phyloP scores from a whole-genome alignment of 1,140 invertebrate genomes.

The Helicorthomorpha holstii region DNA sequence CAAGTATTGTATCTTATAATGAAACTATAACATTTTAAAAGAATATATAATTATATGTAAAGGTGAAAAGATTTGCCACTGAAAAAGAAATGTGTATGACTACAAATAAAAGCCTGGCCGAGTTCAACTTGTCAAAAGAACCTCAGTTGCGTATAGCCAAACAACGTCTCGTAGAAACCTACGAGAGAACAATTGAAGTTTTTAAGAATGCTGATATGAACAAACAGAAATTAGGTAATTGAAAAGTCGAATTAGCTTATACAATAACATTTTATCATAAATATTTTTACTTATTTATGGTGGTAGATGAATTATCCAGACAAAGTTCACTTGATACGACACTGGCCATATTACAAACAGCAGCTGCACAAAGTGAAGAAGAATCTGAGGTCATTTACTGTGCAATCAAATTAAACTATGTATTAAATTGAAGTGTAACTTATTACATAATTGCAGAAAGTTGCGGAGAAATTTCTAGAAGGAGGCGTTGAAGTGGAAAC shows the following conservation, averaged over 20 bases:
- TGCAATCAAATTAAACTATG: not conserved
- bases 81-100: slow-evolving; percentile 72
- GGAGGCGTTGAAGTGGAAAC: slow-evolving; percentile 52
- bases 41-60: slow-evolving; percentile 16
- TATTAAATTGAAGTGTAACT: not conserved
- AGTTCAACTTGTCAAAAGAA: slow-evolving; percentile 67
- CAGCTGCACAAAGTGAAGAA: slow-evolving; percentile 71
- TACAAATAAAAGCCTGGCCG: slow-evolving; percentile 66
- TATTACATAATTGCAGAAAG: slow-evolving; percentile 20
- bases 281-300: slow-evolving; percentile 12
- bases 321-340: slow-evolving; percentile 59
- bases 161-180: slow-evolving; percentile 43
- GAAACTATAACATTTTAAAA: not conserved
- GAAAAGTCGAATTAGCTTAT: slow-evolving; percentile 1
- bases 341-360: slow-evolving; percentile 61
- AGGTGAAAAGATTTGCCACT: slow-evolving; percentile 57
- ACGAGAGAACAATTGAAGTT: slow-evolving; percentile 44
- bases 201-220: slow-evolving; percentile 35
- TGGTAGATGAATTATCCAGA: slow-evolving; percentile 44
- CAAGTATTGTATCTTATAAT: slow-evolving; percentile 34
- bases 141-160: slow-evolving; percentile 56
- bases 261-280: slow-evolving; percentile 1
- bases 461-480: slow-evolving; percentile 55
- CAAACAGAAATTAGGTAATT: slow-evolving; percentile 13
- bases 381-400: slow-evolving; percentile 46